Evolutionary conservation across 2,888 invertebrate genomes (phyloP), one percentile per base, ranked within the genome.

Genomic region (Bombylius discolor): DNA sequence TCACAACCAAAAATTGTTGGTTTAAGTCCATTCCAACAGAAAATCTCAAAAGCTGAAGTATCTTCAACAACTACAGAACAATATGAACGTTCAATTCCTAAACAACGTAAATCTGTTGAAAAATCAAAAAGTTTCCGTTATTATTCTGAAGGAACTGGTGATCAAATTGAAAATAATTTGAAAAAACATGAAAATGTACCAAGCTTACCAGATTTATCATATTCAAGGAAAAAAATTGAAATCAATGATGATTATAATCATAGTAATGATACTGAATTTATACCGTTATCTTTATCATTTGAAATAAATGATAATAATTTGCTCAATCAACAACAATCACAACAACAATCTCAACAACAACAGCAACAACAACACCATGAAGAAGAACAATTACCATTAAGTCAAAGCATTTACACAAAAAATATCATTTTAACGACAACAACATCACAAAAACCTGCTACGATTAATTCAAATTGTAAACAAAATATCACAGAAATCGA

Each of bases 121-220:
- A 87, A 87, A 68, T 84, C 85, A 4, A 83, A 84, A 61, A 87
- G 86, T 65, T 86, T 87, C 71, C 80, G 82, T 64, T 78, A 78
- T 67, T 77, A 79, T 60, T 78, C 79, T 42, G 79, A 80, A 62
- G 70, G 75, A 12, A 44, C 32, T 9, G 56, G 55, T 33, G 50
- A 44, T 42, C 34, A 56, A 31, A n/a, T 57, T 11, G 53, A 61
- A 42, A 52, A 51, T 9, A 57, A 32, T 31, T 48, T 58, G 52
- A 55, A 60, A 51, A 59, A 59, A 57, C 49, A 58, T 49, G 58
- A 61, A 47, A 69, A 69, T 52, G 70, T 72, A 68, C 73, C 71
- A 58, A 71, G 70, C 60, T 61, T 71, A 56, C 72, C 72, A n/a
- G 70, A 72, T 58, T 63, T 72, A 39, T 68, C 70, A 23, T 51